These are phyloP conservation scores for Grammomys surdaster DNA, from an alignment of 2,113 vertebrate genomes.

Conservation along the genomic window DNA sequence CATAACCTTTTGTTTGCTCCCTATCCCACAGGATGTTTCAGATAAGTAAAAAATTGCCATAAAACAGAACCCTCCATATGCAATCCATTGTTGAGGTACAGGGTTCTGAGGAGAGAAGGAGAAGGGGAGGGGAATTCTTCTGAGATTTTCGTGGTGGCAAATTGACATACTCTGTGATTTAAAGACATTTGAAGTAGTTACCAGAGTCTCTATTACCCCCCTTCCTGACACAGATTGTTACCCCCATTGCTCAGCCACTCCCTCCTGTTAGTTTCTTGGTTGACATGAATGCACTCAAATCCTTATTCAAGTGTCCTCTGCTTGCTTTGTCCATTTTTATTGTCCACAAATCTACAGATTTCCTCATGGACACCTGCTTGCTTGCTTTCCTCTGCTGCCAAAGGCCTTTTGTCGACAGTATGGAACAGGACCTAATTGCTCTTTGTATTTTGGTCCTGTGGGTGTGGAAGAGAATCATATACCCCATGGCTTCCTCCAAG, in stretches of 20 bases:
- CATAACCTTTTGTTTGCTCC: neutral
- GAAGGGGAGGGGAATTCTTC: neutral
- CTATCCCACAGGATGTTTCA: neutral
- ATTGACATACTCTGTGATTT: neutral
- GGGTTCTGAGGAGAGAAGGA: neutral
- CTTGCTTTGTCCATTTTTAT: neutral
- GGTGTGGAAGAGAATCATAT: neutral
- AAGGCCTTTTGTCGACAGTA: neutral
- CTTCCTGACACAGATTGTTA: neutral
- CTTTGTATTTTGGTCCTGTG: neutral
- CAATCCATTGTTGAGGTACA: neutral
- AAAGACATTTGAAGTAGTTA: neutral
- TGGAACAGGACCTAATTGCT: neutral
- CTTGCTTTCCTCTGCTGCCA: neutral
- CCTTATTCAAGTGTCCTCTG: neutral
- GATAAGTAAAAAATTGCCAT: neutral
- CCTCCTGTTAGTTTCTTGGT: neutral
- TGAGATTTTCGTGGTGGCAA: neutral
- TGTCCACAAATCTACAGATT: too few relatives aligned
- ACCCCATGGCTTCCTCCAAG: neutral
- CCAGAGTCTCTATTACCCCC: neutral
- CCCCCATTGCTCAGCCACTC: accelerated
- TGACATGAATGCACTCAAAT: neutral
- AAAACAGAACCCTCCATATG: neutral
- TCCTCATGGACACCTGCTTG: neutral